Evolutionary conservation across 1,140 invertebrate species (phyloP), one percentile per base, ranked within the genome.

Genomic region (Drosophila trapezifrons): DNA sequence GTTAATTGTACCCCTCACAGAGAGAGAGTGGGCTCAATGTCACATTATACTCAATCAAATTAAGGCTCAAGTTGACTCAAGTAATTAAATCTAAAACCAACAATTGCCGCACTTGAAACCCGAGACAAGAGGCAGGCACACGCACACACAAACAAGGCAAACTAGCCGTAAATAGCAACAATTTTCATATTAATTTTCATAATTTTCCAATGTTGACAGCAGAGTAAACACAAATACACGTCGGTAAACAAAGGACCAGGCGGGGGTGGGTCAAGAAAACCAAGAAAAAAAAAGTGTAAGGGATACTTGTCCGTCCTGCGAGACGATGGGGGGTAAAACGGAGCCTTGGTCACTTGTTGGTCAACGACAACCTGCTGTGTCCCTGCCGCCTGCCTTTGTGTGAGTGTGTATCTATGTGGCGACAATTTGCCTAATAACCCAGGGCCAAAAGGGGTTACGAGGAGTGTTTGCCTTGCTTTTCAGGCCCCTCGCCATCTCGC

Each of bases 121-220:
- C 35, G 35, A 60, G 27, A 42, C 15, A 29, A 29, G 29, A 32
- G 9, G 49, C 18, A 54, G 29, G 47, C 59, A 42, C 58, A 64
- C 65, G 22, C 71, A 58, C 56, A 57, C 47, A 56, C 58, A 51
- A 22, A 27, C 54, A 35, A 32, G 47, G 49, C 22, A 55, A 78
- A 78, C 75, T 76, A 58, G 56, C 46, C 77, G 66, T 89, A 87
- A 78, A 84, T 87, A 79, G 80, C 80, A 74, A 80, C 84, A 89
- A 87, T 87, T 87, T 87, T 87, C 84, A 84, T 80, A 89, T 89
- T 89, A 84, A 89, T 89, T 89, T 89, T 89, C 85, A 89, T 89
- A 89, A 89, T 89, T 89, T 89, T 84, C 80, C 84, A 72, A 80
- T 87, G 84, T 69, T 83, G 84, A 87, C 84, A 87, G 78, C 84